Evolutionary conservation across 2,113 vertebrate species (phyloP).

Genomic region (Odobenus rosmarus): DNA sequence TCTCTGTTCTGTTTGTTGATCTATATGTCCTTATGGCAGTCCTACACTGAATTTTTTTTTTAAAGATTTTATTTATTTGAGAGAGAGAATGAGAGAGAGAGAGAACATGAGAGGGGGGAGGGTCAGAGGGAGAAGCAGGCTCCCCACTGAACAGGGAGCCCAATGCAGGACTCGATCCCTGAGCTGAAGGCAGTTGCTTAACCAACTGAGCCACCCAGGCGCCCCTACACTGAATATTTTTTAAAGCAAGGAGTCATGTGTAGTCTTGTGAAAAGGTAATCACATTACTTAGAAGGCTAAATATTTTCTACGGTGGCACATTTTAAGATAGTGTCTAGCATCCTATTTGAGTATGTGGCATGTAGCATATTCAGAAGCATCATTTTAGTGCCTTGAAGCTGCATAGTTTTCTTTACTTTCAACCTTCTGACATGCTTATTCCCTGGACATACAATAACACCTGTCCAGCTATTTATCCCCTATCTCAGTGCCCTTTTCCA

Average conservation of each 20-base stretch:
- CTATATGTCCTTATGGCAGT: not conserved
- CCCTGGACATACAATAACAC: not conserved
- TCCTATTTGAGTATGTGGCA: conserved; percentile 2
- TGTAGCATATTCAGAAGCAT: not conserved
- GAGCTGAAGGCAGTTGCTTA: too few species aligned
- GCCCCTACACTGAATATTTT: not conserved
- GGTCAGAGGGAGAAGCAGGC: too few species aligned
- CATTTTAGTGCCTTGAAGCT: not conserved
- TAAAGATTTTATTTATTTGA: too few species aligned
- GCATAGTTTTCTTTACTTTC: not conserved
- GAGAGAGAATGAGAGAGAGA: too few species aligned
- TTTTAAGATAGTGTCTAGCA: not conserved
- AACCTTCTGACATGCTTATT: not conserved
- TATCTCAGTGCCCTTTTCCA: not conserved
- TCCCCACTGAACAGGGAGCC: too few species aligned
- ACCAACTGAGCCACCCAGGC: too few species aligned
- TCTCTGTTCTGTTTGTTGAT: not conserved
- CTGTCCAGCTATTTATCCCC: not conserved
- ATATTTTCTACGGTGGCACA: not conserved
- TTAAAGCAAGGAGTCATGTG: not conserved
- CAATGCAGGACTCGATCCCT: too few species aligned
- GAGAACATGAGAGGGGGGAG: too few species aligned
- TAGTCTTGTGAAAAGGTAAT: conserved; percentile 19
- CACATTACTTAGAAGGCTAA: not conserved
- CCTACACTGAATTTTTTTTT: not conserved